A percentile compares a stretch with the other conserved stretches of the same genome.
phyloP scores from a whole-genome alignment of 2,888 invertebrate species.

The Anodontia alba region DNA sequence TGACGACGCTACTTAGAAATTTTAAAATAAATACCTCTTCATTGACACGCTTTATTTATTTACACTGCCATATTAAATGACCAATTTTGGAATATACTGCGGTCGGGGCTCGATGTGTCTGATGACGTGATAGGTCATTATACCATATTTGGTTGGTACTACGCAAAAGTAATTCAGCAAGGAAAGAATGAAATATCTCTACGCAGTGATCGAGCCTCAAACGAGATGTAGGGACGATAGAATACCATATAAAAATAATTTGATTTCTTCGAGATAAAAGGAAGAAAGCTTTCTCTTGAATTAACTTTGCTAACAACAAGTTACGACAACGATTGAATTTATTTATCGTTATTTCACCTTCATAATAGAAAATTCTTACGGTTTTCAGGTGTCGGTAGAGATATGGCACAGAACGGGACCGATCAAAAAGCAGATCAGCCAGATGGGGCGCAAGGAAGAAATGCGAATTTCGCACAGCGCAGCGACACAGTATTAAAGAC shows the following conservation, averaged over 20 bases:
- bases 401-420: not conserved
- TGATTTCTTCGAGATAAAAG: slow-evolving; percentile 6
- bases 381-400: not conserved
- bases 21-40: not conserved
- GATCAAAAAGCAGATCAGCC: not conserved
- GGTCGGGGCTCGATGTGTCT: not conserved
- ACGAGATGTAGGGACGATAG: not conserved
- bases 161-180: not conserved
- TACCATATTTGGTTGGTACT: not conserved
- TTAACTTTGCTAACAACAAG: not conserved
- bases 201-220: not conserved
- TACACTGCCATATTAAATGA: not conserved
- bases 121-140: not conserved
- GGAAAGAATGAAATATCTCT: not conserved
- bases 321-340: not conserved
- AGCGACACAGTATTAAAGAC: not conserved
- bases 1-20: not conserved
- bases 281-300: slow-evolving; percentile 1
- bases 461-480: not conserved
- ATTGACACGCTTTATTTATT: not conserved
- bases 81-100: not conserved
- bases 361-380: not conserved
- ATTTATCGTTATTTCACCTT: not conserved
- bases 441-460: not conserved
- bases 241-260: not conserved